A percentile compares a stretch with the other conserved stretches of the same genome.
These are phyloP conservation scores for Rhinolophus sinicus DNA, from an alignment of 2,113 vertebrate genomes.

Conservation along the genomic window DNA sequence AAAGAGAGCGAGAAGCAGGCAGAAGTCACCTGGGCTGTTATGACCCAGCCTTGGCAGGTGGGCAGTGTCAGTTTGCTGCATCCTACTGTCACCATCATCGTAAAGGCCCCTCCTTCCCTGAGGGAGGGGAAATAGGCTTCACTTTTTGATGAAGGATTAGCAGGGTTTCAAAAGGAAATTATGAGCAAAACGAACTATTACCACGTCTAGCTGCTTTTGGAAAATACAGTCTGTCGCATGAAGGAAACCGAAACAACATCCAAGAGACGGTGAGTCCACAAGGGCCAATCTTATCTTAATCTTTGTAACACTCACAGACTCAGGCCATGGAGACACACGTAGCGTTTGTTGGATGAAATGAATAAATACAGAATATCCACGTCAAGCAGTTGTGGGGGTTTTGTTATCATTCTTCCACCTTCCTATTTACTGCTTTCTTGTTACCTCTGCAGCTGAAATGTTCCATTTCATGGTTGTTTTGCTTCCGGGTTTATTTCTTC, in stretches of 20 bases:
- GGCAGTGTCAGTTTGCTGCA: background rate
- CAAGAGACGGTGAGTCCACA: fast-evolving
- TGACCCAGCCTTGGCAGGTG: background rate
- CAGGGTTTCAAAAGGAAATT: background rate
- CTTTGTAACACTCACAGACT: background rate
- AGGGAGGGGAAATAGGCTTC: background rate
- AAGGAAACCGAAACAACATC: background rate
- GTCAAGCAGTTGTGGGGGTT: background rate
- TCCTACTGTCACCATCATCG: background rate
- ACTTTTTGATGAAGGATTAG: background rate
- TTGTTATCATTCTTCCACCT: background rate
- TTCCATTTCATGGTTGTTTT: background rate
- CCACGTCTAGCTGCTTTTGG: background rate
- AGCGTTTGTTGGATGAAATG: background rate
- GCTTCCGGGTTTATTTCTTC: background rate
- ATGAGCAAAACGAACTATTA: background rate
- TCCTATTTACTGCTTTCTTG: background rate
- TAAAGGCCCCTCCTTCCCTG: background rate
- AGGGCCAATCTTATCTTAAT: background rate
- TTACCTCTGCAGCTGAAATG: background rate
- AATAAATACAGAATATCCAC: background rate
- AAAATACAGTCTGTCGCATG: background rate
- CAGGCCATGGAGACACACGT: fast-evolving
- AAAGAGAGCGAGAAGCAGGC: background rate
- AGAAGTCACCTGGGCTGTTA: no score